A percentile compares a stretch with the other conserved stretches of the same genome.
Conservation (phyloP, 2,797 vertebrate genomes). For the Takifugu rubripes region DNA sequence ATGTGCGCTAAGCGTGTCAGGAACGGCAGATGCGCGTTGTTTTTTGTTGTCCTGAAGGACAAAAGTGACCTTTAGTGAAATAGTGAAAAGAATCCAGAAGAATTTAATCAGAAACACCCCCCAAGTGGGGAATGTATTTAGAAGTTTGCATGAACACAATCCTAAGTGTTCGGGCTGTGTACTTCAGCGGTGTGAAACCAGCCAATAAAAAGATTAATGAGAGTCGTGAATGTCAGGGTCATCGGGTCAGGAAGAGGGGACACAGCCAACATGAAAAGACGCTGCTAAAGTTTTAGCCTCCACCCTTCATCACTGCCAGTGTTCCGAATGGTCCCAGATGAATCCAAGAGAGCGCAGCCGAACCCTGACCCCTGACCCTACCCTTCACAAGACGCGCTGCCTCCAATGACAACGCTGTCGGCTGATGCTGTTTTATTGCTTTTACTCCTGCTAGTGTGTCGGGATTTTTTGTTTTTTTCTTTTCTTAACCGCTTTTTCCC, state of each 20-base stretch:
- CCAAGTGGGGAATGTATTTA: too few species aligned
- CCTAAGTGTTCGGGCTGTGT: slow-evolving; percentile 13
- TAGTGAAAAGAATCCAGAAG: too few species aligned
- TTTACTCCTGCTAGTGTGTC: slow-evolving; percentile 20
- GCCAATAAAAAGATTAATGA: slow-evolving; percentile 50
- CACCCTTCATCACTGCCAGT: slow-evolving; percentile 54
- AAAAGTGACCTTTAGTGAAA: too few species aligned
- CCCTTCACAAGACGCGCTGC: too few species aligned
- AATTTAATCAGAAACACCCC: neutral
- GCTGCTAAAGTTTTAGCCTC: slow-evolving; percentile 28
- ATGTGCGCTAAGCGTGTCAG: too few species aligned
- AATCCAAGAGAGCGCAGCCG: slow-evolving; percentile 13
- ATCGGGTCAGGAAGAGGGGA: slow-evolving; percentile 52
- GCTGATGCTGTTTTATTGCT: slow-evolving; percentile 18
- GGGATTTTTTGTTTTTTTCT: neutral
- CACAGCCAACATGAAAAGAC: slow-evolving; percentile 31
- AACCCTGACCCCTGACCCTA: too few species aligned
- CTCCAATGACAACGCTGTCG: too few species aligned
- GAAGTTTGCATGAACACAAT: too few species aligned
- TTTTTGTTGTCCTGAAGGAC: too few species aligned
- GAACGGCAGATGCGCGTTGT: too few species aligned
- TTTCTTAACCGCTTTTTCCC: too few species aligned
- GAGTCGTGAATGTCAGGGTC: slow-evolving; percentile 55
- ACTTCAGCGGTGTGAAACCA: slow-evolving; percentile 43
- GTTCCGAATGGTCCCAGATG: slow-evolving; percentile 24